Base-by-base conservation (phyloP, 1,140 invertebrate genomes). In the Amyelois transitella region DNA sequence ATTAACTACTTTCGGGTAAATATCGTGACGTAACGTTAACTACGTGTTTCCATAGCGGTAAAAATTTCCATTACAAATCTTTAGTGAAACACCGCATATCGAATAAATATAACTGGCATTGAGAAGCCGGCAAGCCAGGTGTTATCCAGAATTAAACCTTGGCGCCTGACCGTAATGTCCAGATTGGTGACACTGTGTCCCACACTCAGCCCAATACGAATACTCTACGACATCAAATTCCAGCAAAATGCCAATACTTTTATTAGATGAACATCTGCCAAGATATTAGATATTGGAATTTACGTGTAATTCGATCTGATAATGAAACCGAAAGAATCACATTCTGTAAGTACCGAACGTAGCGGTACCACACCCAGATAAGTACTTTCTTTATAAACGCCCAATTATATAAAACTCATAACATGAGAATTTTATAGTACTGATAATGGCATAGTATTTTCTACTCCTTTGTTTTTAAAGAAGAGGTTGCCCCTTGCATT, bases 101-200 rank as follows among this genome's bases (percentile, higher is more conserved):
- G 20, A 48, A 20, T 51, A 56, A 56, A 56, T 50, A 50, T 51
- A 45, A 24, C 52, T 43, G 53, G 52, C 72, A 65, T 67, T 56
- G 63, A 60, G 50, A 63, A 51, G 50, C 56, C 55, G 43, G 64
- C 53, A 55, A 49, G 65, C 62, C 71, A 74, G 65, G 58, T 72
- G 63, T 60, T 67, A 64, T 65, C 62, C 66, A 54, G 58, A 76
- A 69, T 66, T 77, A 74, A 72, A 69, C 55, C 54, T 70, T 71
- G 65, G 61, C 72, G 70, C 45, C 61, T 20, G 50, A 55, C 53
- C 68, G 60, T 54, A 51, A 44, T 52, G 54, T 64, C 57, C 60
- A 55, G 64, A 66, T 70, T 62, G 44, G 18, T 55, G 45, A 55
- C 53, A 55, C 18, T 14, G 25, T 21, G 45, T 20, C 53, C 17